phyloP scores from a whole-genome alignment of 1,140 invertebrate species.

The Carcinoscorpius rotundicauda region DNA sequence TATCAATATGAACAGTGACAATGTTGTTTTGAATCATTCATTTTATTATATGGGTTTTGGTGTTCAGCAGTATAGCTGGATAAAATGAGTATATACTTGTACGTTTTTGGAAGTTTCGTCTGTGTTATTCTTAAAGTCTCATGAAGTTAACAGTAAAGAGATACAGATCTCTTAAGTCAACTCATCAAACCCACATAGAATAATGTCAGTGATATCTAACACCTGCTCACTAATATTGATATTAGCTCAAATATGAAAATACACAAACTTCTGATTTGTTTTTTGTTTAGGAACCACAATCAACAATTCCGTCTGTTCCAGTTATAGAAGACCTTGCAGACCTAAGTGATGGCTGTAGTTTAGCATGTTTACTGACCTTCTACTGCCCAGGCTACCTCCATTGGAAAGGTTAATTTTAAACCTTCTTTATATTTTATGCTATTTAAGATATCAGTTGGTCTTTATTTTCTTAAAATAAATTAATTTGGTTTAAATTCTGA shows the following conservation, averaged over 20 bases:
- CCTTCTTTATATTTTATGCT: too few relatives aligned
- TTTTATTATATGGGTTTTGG: too few relatives aligned
- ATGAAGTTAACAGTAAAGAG: not conserved
- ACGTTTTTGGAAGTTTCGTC: too few relatives aligned
- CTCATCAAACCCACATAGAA: not conserved
- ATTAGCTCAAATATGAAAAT: not conserved
- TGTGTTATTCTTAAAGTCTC: not conserved
- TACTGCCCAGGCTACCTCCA: slow-evolving; percentile 83
- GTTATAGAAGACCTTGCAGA: slow-evolving; percentile 50
- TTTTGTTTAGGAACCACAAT: not conserved
- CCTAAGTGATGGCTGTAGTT: slow-evolving; percentile 79
- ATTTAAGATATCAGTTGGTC: too few relatives aligned
- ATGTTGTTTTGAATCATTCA: too few relatives aligned
- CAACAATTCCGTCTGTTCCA: slow-evolving; percentile 13
- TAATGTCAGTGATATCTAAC: not conserved
- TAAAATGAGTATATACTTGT: too few relatives aligned
- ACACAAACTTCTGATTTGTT: not conserved
- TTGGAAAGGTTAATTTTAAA: slow-evolving; percentile 40
- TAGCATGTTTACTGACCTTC: slow-evolving; percentile 79
- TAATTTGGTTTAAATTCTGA: too few relatives aligned
- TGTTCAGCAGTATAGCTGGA: too few relatives aligned
- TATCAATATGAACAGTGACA: too few relatives aligned
- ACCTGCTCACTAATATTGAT: not conserved
- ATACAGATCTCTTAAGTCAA: not conserved
- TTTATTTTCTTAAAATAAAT: too few relatives aligned